A percentile compares a stretch with the other conserved stretches of the same genome.
Conservation (phyloP, 2,797 vertebrate genomes). For the Chrosomus eos region DNA sequence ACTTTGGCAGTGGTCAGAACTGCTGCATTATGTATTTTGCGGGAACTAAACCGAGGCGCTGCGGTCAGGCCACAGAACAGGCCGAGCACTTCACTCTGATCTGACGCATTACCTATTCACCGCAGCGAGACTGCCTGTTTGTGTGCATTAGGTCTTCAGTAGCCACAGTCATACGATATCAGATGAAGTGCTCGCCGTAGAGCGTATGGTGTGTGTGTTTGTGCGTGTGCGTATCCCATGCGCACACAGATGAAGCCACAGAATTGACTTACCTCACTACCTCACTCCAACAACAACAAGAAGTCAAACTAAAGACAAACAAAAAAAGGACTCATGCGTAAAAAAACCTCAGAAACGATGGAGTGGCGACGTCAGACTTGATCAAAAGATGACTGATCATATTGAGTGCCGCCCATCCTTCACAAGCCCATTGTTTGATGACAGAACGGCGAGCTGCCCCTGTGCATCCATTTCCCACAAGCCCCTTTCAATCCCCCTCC, state of each 20-base stretch:
- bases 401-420: slow-evolving; percentile 89
- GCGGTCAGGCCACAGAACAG: slow-evolving; percentile 59
- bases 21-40: slow-evolving; percentile 76
- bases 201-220: slow-evolving; percentile 20
- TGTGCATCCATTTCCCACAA: slow-evolving; percentile 86
- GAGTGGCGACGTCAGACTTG: slow-evolving; percentile 80
- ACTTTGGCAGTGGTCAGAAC: slow-evolving; percentile 69
- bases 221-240: background rate
- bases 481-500: slow-evolving; percentile 77
- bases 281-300: slow-evolving; percentile 6
- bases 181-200: slow-evolving; percentile 61
- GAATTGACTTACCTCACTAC: slow-evolving; percentile 14
- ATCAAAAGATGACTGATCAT: slow-evolving; percentile 99
- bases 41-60: slow-evolving; percentile 64
- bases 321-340: slow-evolving; percentile 43
- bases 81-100: slow-evolving; percentile 55
- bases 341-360: slow-evolving; percentile 19
- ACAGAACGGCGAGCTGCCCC: slow-evolving; percentile 78
- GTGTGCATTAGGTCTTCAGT: slow-evolving; percentile 59
- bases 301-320: slow-evolving; percentile 54
- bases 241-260: slow-evolving; percentile 36
- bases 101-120: slow-evolving; percentile 57
- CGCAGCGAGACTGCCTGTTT: slow-evolving; percentile 55
- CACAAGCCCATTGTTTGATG: slow-evolving; percentile 94
- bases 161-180: slow-evolving; percentile 72